phyloP scores from a whole-genome alignment of 64 coral and sea anemone species.

The Hydrozoanthus tunicans region DNA sequence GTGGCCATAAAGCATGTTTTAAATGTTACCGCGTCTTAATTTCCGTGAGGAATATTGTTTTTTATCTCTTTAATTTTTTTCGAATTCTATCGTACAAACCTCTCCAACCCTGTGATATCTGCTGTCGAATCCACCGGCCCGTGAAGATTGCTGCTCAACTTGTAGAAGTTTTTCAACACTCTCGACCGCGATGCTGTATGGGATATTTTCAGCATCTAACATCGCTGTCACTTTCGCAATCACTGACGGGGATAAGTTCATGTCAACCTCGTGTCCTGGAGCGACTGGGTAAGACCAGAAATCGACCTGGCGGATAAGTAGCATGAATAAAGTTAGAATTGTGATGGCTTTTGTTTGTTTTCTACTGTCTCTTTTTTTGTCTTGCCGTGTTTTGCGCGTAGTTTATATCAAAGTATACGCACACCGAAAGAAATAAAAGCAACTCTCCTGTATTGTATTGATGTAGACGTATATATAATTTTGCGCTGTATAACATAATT shows the following conservation, averaged over 20 bases:
- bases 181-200: background rate
- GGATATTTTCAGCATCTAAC: slow-evolving; percentile 46
- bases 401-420: no score
- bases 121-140: slow-evolving; percentile 72
- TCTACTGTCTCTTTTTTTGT: no score
- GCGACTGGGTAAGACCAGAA: slow-evolving; percentile 75
- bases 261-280: slow-evolving; percentile 55
- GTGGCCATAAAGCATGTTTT: no score
- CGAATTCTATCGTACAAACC: background rate
- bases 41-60: background rate
- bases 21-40: background rate
- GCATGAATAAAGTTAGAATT: background rate
- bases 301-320: slow-evolving; percentile 64
- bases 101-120: slow-evolving; percentile 69
- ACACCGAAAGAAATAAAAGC: no score
- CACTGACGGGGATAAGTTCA: slow-evolving; percentile 43
- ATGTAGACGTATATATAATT: no score
- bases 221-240: slow-evolving; percentile 45
- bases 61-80: background rate
- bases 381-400: no score
- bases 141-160: slow-evolving; percentile 44
- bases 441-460: no score
- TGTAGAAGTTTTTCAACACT: slow-evolving; percentile 44
- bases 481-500: no score
- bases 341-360: background rate